These are phyloP conservation scores for Melanotus villosus DNA, from an alignment of 2,888 invertebrate species.

Conservation along the genomic window DNA sequence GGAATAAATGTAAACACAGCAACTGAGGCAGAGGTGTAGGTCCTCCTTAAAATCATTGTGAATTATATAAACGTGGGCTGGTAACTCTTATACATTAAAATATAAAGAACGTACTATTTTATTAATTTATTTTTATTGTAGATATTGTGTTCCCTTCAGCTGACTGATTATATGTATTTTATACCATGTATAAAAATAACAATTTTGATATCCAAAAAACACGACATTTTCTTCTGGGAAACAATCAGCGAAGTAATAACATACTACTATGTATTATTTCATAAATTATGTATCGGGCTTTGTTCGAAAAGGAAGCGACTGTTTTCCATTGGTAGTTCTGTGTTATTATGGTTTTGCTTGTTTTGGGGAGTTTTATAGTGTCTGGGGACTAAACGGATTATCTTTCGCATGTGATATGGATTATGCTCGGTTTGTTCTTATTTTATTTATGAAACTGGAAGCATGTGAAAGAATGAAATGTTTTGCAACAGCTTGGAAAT, in stretches of 20 bases:
- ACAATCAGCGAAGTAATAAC: slow-evolving; percentile 42
- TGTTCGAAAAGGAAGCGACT: slow-evolving; percentile 43
- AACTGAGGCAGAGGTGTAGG: too few species aligned
- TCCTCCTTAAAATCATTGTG: too few species aligned
- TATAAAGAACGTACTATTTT: too few species aligned
- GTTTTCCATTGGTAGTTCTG: slow-evolving; percentile 43
- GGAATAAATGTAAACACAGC: too few species aligned
- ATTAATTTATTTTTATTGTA: too few species aligned
- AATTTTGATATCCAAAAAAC: slow-evolving; percentile 23
- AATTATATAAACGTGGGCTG: too few species aligned
- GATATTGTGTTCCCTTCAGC: too few species aligned
- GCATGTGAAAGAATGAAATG: slow-evolving; percentile 15
- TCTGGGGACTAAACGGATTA: slow-evolving; percentile 51
- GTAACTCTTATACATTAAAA: too few species aligned
- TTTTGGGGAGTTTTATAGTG: slow-evolving; percentile 50
- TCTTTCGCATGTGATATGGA: slow-evolving; percentile 47
- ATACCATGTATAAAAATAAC: slow-evolving; percentile 15
- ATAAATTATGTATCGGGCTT: slow-evolving; percentile 48
- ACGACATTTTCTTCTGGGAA: slow-evolving; percentile 41
- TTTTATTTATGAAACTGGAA: slow-evolving; percentile 34
- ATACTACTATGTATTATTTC: slow-evolving; percentile 48
- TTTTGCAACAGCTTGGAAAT: slow-evolving; percentile 37
- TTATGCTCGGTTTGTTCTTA: slow-evolving; percentile 47
- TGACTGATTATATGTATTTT: neutral
- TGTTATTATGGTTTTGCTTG: slow-evolving; percentile 50